A percentile compares a stretch with the other conserved stretches of the same genome.
Evolutionary conservation across 2,888 invertebrate species (phyloP).

Genomic region (Meiosimyza decipiens): DNA sequence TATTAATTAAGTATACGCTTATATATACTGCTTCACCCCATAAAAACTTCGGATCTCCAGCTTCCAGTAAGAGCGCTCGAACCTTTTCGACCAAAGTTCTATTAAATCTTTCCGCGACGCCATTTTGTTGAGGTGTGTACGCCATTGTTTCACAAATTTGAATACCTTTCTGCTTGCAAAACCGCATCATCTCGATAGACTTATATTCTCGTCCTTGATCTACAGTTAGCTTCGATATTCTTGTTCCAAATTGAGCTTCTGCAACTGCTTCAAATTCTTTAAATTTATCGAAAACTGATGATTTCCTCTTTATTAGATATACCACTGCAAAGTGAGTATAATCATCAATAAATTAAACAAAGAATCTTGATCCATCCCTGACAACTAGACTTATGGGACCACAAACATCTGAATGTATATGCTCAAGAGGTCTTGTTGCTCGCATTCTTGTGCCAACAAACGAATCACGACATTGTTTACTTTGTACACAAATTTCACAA

Average conservation of each 20-base stretch:
- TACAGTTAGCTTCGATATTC: slow-evolving; percentile 34
- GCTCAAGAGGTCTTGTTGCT: not conserved
- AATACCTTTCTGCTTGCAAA: slow-evolving; percentile 49
- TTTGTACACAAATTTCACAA: not conserved
- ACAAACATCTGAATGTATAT: not conserved
- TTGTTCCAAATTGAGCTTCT: slow-evolving; percentile 16
- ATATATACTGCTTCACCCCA: slow-evolving; percentile 33
- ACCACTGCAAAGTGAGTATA: not conserved
- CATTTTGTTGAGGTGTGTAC: no score
- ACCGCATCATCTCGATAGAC: slow-evolving; percentile 40
- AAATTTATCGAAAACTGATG: slow-evolving; percentile 1
- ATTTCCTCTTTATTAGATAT: not conserved
- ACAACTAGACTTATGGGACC: not conserved
- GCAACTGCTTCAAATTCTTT: slow-evolving; percentile 1
- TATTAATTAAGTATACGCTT: slow-evolving; percentile 25
- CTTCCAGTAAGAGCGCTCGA: slow-evolving; percentile 33
- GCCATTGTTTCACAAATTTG: slow-evolving; percentile 25
- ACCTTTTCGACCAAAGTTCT: not conserved
- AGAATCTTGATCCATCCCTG: not conserved
- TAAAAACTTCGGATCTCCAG: slow-evolving; percentile 28
- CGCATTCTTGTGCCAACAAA: not conserved
- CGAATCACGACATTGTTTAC: not conserved
- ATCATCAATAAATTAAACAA: not conserved
- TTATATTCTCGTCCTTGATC: slow-evolving; percentile 50
- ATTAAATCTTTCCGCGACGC: no score